These are phyloP conservation scores for Accipiter virgatus DNA, from an alignment of 2,113 vertebrate species.

Conservation along the genomic window DNA sequence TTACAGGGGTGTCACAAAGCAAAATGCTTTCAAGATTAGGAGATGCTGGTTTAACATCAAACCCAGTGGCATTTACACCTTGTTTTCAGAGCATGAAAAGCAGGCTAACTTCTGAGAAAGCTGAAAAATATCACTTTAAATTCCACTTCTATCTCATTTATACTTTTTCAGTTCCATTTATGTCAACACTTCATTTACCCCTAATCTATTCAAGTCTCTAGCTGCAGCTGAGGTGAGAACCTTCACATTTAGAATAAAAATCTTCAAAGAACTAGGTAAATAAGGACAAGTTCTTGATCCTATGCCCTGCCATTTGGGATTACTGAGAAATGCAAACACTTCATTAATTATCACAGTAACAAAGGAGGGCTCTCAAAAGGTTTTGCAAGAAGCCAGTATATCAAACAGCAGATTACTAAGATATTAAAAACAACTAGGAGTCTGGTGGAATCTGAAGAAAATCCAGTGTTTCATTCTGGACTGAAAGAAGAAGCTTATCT, in stretches of 20 bases:
- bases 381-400: not conserved
- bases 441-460: not conserved
- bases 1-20: not conserved
- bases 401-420: not conserved
- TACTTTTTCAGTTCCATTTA: not conserved
- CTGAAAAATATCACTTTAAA: not conserved
- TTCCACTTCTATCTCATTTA: not conserved
- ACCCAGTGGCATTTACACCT: not conserved
- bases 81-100: not conserved
- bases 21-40: not conserved
- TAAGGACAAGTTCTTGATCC: slow-evolving; percentile 5
- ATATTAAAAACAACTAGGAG: not conserved
- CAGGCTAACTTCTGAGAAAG: not conserved
- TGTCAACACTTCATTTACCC: not conserved
- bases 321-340: not conserved
- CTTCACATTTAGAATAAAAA: not conserved
- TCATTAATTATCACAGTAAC: not conserved
- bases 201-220: not conserved
- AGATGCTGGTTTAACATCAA: not conserved
- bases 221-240: not conserved
- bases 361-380: not conserved
- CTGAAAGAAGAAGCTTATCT: not conserved
- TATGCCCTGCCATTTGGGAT: not conserved
- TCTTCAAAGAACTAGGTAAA: not conserved
- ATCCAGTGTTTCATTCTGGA: not conserved